phyloP scores from a whole-genome alignment of 2,113 vertebrate genomes.

The Pseudorasbora parva region DNA sequence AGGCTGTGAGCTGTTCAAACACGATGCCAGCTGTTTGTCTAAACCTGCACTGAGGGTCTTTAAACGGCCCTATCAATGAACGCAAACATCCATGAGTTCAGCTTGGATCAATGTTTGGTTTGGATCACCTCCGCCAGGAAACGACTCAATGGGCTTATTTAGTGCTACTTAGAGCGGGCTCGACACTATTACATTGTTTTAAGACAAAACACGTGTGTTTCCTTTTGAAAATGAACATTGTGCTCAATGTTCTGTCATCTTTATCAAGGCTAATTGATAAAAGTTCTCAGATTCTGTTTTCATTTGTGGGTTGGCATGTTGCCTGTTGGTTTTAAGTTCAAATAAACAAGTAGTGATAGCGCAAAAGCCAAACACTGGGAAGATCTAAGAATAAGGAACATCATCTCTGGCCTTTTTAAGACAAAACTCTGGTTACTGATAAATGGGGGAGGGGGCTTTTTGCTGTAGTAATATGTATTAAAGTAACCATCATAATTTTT shows the following conservation, averaged over 20 bases:
- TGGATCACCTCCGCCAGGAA: conserved; percentile 48
- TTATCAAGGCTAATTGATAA: conserved; percentile 13
- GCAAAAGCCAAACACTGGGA: not conserved
- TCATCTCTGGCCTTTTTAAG: not conserved
- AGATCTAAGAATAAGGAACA: not conserved
- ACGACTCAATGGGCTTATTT: conserved; percentile 49
- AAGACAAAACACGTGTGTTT: conserved; percentile 46
- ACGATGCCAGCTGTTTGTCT: conserved; percentile 52
- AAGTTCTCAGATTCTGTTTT: not conserved
- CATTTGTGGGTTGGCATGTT: not conserved
- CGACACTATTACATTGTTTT: conserved; percentile 52
- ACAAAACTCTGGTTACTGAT: not conserved
- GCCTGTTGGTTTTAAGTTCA: not conserved
- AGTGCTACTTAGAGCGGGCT: conserved; percentile 43
- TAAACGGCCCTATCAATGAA: conserved; percentile 54
- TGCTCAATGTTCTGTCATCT: not conserved
- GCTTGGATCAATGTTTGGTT: conserved; percentile 52
- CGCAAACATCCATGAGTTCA: conserved; percentile 53
- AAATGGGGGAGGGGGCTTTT: no score
- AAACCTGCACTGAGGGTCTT: conserved; percentile 49
- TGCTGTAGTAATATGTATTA: no score
- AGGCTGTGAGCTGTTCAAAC: conserved; percentile 51
- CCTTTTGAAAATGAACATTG: conserved; percentile 20
- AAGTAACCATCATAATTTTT: no score
- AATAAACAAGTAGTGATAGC: not conserved